These are phyloP conservation scores for Drosophila siamana DNA, from an alignment of 2,888 invertebrate species.

Conservation along the genomic window DNA sequence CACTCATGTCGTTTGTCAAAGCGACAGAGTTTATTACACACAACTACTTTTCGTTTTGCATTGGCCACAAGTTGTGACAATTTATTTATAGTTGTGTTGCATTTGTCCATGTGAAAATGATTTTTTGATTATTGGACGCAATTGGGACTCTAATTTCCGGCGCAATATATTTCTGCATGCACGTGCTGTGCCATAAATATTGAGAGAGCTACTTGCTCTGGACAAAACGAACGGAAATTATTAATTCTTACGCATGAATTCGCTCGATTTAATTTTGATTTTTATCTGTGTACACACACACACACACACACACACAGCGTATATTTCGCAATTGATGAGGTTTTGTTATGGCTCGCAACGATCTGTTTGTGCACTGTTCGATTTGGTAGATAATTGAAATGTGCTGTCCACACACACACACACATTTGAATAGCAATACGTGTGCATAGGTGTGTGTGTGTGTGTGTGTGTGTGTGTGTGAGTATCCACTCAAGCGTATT, in stretches of 20 bases:
- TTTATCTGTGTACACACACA: constrained; percentile 53
- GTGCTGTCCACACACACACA: background rate
- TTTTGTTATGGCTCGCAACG: constrained; percentile 36
- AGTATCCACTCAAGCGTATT: constrained; percentile 49
- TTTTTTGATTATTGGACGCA: constrained; percentile 31
- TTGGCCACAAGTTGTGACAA: background rate
- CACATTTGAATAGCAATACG: background rate
- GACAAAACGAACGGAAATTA: constrained; percentile 69
- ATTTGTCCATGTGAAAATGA: constrained; percentile 24
- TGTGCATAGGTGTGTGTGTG: constrained; percentile 10
- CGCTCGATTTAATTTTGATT: constrained; percentile 77
- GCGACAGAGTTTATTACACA: background rate
- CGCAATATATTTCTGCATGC: background rate
- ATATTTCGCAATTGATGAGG: constrained; percentile 48
- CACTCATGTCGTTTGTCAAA: background rate
- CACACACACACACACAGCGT: background rate
- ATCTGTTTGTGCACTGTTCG: constrained; percentile 36
- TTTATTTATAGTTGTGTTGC: constrained; percentile 1
- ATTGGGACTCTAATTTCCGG: constrained; percentile 55
- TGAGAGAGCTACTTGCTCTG: constrained; percentile 23
- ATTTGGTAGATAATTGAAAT: constrained; percentile 67
- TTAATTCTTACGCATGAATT: constrained; percentile 77
- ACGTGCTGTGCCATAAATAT: background rate
- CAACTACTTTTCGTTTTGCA: background rate
- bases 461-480: constrained; percentile 14